Evolutionary conservation across 1,140 invertebrate species (phyloP).

Genomic region (Theocolax elegans): DNA sequence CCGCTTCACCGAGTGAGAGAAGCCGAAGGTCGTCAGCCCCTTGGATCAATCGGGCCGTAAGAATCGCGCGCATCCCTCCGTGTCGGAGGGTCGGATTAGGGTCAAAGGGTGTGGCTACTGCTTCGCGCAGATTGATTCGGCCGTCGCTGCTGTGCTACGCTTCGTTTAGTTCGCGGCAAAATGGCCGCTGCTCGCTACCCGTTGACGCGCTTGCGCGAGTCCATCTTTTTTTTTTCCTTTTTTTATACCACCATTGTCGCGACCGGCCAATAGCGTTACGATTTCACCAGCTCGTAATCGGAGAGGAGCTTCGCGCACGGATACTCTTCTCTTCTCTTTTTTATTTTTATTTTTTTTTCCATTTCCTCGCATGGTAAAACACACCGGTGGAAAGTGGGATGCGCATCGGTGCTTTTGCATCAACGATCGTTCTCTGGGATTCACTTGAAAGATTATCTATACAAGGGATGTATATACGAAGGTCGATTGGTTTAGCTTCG

Average conservation of each 20-base stretch:
- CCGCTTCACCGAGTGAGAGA: too few relatives aligned
- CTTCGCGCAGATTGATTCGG: slow-evolving; percentile 62
- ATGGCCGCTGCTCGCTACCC: slow-evolving; percentile 52
- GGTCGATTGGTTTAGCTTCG: too few relatives aligned
- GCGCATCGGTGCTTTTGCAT: too few relatives aligned
- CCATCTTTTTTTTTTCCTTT: slow-evolving; percentile 13
- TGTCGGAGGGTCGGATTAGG: slow-evolving; percentile 47
- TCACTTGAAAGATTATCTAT: too few relatives aligned
- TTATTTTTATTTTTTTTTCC: too few relatives aligned
- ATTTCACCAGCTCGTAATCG: background rate
- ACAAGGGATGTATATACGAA: too few relatives aligned
- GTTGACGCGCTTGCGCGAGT: background rate
- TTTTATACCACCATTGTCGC: slow-evolving; percentile 13
- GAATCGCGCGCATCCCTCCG: background rate
- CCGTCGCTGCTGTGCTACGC: slow-evolving; percentile 59
- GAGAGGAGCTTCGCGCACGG: slow-evolving; percentile 10
- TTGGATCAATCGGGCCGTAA: too few relatives aligned
- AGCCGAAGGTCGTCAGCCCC: too few relatives aligned
- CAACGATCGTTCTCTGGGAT: too few relatives aligned
- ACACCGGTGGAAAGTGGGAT: too few relatives aligned
- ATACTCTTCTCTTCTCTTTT: too few relatives aligned
- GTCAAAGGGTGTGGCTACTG: slow-evolving; percentile 65
- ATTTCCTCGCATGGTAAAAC: too few relatives aligned
- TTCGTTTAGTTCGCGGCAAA: slow-evolving; percentile 52
- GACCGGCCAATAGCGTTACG: background rate